phyloP scores from a whole-genome alignment of 1,140 invertebrate genomes.

The Zeugodacus cucurbitae region DNA sequence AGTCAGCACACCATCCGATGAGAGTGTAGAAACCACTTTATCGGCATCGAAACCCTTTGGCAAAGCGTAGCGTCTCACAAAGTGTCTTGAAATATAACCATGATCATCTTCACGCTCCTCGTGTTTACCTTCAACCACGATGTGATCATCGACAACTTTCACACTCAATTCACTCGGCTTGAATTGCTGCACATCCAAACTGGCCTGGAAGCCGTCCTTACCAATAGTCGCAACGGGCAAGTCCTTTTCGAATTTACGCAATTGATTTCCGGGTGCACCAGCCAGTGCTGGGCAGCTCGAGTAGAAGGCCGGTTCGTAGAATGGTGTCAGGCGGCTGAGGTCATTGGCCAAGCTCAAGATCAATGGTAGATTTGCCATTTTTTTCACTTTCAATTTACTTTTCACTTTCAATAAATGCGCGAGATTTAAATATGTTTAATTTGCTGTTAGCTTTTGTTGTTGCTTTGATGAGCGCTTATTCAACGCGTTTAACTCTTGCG shows the following conservation, averaged over 20 bases:
- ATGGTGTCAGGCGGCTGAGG: constrained; percentile 48
- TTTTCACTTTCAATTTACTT: constrained; percentile 8
- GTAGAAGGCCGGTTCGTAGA: constrained; percentile 6
- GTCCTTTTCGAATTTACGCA: constrained; percentile 40
- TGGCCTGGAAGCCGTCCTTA: constrained; percentile 75
- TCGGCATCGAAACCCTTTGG: constrained; percentile 76
- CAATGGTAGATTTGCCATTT: constrained; percentile 58
- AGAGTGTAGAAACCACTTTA: constrained; percentile 74
- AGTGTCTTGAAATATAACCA: constrained; percentile 79
- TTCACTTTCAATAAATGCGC: not conserved
- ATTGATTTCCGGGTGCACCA: not conserved
- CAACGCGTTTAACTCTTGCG: not conserved
- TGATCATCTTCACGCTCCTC: constrained; percentile 81
- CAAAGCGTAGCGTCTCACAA: constrained; percentile 75
- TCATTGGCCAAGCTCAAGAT: constrained; percentile 59
- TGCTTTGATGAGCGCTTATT: not conserved
- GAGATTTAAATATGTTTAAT: not conserved
- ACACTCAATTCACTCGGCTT: constrained; percentile 85
- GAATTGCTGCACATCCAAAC: constrained; percentile 87
- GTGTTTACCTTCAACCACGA: constrained; percentile 79
- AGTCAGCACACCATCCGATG: constrained; percentile 79
- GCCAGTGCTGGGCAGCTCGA: not conserved
- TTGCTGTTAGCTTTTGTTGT: not conserved
- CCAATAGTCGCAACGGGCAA: constrained; percentile 54
- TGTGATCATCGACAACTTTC: constrained; percentile 78